Conservation (phyloP, 2,113 vertebrate species). For the Aspidoscelis tigris region DNA sequence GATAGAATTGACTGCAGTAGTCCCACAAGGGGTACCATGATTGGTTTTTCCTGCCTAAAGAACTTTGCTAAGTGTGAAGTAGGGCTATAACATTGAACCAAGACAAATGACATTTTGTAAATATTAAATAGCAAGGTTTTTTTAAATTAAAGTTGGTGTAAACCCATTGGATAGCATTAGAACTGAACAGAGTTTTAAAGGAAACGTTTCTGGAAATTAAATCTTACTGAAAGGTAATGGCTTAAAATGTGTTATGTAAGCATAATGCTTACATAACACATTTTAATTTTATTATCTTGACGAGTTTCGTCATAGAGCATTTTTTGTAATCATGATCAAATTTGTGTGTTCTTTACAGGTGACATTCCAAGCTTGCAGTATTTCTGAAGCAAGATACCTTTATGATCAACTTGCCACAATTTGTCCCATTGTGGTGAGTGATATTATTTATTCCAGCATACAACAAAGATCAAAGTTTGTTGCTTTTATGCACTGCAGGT, state of each 20-base stretch:
- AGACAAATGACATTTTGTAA: no score
- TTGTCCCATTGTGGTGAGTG: conserved; percentile 96
- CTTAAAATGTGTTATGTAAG: neutral
- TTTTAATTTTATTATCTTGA: neutral
- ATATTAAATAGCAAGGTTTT: no score
- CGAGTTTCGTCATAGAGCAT: neutral
- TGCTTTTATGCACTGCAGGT: neutral
- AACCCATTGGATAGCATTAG: neutral
- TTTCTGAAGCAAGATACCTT: conserved; percentile 94
- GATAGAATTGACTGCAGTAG: no score
- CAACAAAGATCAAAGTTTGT: neutral
- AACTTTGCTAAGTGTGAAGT: no score
- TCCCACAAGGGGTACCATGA: no score
- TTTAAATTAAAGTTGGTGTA: neutral
- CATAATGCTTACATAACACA: neutral
- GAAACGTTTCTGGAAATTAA: neutral
- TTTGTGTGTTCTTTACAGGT: conserved; percentile 78
- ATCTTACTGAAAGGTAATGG: neutral
- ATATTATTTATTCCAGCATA: neutral
- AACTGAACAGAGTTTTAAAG: neutral
- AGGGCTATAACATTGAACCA: no score
- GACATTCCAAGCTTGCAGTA: conserved; percentile 98
- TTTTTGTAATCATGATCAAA: neutral
- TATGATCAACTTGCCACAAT: conserved; percentile 98
- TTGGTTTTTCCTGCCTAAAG: no score